These are phyloP conservation scores for Acipenser oxyrinchus DNA, from an alignment of 2,797 vertebrate species.

Conservation along the genomic window DNA sequence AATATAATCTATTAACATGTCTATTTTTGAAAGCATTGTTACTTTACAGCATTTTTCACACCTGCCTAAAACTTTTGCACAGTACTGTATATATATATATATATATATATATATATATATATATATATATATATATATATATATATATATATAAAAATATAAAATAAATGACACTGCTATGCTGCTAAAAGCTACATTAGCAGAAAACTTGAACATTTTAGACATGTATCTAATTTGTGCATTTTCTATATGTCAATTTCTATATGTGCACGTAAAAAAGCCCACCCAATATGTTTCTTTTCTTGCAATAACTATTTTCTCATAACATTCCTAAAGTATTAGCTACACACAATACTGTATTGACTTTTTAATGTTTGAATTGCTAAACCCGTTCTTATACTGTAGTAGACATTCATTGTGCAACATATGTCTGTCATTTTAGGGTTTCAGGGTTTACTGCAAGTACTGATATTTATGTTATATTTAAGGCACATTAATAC, in stretches of 20 bases:
- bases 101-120: too few relatives aligned
- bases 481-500: slow-evolving; percentile 37
- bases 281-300: not conserved
- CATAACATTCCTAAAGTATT: not conserved
- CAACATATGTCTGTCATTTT: slow-evolving; percentile 48
- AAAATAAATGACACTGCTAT: not conserved
- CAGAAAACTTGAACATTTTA: not conserved
- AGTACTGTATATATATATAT: too few relatives aligned
- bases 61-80: too few relatives aligned
- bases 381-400: slow-evolving; percentile 40
- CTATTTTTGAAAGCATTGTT: too few relatives aligned
- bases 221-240: not conserved
- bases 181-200: not conserved
- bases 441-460: slow-evolving; percentile 12
- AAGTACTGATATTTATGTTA: slow-evolving; percentile 9
- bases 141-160: slow-evolving; percentile 21
- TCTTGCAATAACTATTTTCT: not conserved
- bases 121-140: slow-evolving; percentile 13
- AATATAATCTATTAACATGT: too few relatives aligned
- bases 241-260: not conserved
- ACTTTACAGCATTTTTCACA: too few relatives aligned
- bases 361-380: slow-evolving; percentile 7
- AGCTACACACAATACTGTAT: not conserved
- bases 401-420: slow-evolving; percentile 51
- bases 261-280: not conserved